These are phyloP conservation scores for Poeciliopsis retropinna DNA, from an alignment of 2,113 vertebrate genomes.

Conservation along the genomic window DNA sequence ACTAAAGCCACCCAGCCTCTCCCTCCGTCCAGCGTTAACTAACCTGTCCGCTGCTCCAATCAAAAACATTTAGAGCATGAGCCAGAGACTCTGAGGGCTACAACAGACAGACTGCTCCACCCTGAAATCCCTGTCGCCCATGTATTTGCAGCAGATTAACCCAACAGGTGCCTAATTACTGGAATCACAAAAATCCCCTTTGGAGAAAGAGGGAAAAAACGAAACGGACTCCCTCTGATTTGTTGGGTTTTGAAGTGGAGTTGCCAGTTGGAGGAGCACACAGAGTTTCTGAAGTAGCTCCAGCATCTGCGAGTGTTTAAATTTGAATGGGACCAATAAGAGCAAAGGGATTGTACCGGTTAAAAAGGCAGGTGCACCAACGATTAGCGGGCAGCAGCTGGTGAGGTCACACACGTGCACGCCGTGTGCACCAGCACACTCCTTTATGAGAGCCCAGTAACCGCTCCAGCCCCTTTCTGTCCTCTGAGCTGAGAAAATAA, in stretches of 20 bases:
- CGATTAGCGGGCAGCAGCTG: slow-evolving; percentile 68
- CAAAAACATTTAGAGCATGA: slow-evolving; percentile 57
- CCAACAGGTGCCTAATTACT: slow-evolving; percentile 67
- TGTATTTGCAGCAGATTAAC: slow-evolving; percentile 37
- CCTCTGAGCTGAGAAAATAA: slow-evolving; percentile 15
- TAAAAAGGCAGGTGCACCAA: slow-evolving; percentile 69
- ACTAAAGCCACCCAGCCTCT: slow-evolving; percentile 53
- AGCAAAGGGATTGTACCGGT: slow-evolving; percentile 51
- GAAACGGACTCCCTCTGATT: not conserved
- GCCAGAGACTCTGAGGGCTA: slow-evolving; percentile 30
- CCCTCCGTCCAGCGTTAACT: slow-evolving; percentile 53
- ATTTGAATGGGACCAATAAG: slow-evolving; percentile 60
- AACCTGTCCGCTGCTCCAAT: slow-evolving; percentile 53
- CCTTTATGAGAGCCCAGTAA: slow-evolving; percentile 31
- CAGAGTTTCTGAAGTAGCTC: not conserved
- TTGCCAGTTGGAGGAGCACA: not conserved
- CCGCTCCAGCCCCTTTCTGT: slow-evolving; percentile 28
- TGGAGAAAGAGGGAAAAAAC: not conserved
- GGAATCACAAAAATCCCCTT: slow-evolving; percentile 6
- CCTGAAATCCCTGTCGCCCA: slow-evolving; percentile 9
- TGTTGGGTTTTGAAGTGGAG: not conserved
- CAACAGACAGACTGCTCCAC: slow-evolving; percentile 23
- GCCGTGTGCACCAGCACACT: not conserved
- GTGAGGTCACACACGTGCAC: slow-evolving; percentile 35
- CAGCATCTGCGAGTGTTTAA: slow-evolving; percentile 39